Base-by-base conservation (phyloP, 2,113 vertebrate genomes). In the Sinocyclocheilus rhinocerous region DNA sequence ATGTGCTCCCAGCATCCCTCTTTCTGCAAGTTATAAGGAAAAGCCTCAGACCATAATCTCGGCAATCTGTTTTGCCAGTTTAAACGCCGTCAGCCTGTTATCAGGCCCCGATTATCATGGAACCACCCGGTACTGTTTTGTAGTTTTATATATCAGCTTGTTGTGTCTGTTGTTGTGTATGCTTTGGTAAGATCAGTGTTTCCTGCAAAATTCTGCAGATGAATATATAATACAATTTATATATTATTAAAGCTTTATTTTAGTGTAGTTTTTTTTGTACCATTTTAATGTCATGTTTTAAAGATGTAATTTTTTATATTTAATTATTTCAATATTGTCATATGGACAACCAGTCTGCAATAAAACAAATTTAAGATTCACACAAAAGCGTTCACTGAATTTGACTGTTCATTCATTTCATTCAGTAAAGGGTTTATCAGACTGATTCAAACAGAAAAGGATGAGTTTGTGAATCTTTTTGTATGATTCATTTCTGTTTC, bases 21-120 rank as follows among this genome's bases (percentile, higher is more conserved):
- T 84, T n/a, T 52, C 81, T 57, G 11, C n/a, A 7, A 75, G 36
- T 82, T 85, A 42, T 50, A n/a, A 81, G 83, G 52, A 76, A 70
- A 82, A 48, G n/a, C 76, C 76, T 76, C 33, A 57, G 50, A 48
- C 76, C 18, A 3, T 45, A 65, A 45, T 63, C 52, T 33, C 24
- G 11, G 59, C 33, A 84, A 55, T 70, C 10, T 70, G 26, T 50
- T 67, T 70, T 80, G 20, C 36, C 61, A 85, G 72, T 39, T 59
- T 59, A 50, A 81, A 82, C 36, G 15, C 24, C 55, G 18, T 20
- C 36, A 11, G 4, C 55, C 5, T 48, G 45, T 80, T n/a, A 76
- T 84, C 48, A 42, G 55, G 10, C 4, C 22, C 7, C 52, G 45
- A 42, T 84, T 67, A 76, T 73, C 18, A 29, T 76, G 18, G 10